Evolutionary conservation across 2,113 vertebrate genomes (phyloP), one percentile per base, ranked within the genome.

Genomic region (Oreotrochilus melanogaster): DNA sequence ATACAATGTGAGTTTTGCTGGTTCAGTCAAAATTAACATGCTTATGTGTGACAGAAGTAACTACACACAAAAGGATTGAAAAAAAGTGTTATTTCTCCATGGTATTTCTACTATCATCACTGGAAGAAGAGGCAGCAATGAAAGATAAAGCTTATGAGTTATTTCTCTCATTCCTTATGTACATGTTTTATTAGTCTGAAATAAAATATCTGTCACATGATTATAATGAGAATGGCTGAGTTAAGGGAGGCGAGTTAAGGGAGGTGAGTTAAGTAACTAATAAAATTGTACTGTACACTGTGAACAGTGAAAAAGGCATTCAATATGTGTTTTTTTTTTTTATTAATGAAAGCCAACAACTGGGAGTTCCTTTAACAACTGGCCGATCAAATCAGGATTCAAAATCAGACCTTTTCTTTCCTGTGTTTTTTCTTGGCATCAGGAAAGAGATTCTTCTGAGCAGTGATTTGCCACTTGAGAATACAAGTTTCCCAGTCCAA

Each of bases 341-440:
- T n/a, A 86, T 78, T 88, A 74, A 93, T 61, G 86, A 90, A 97
- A 97, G 47, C 60, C 91, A 93, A 91, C 39, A 91, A 91, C 65
- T 67, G 85, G 89, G 79, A 75, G 65, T 72, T 95, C 78, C 75
- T 94, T 53, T 92, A 95, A 96, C n/a, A 78, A 45, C 43, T 94
- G 42, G 33, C 78, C 84, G 61, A 71, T 73, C 81, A 83, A 85
- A 93, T 61, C 42, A 85, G 86, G 65, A 83, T 35, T 91, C 28
- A 50, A 69, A 82, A 58, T 89, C 72, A 66, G 90, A 92, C 13
- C 8, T 67, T 76, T 33, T 35, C 57, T 19, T 9, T 35, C 10
- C 57, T 35, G 27, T 30, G 14, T 50, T 60, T 37, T 33, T 71
- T 39, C 37, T 92, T 86, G 13, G 15, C 17, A 54, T 92, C 81